phyloP scores from a whole-genome alignment of 2,888 invertebrate genomes.

The Eupithecia dodoneata region DNA sequence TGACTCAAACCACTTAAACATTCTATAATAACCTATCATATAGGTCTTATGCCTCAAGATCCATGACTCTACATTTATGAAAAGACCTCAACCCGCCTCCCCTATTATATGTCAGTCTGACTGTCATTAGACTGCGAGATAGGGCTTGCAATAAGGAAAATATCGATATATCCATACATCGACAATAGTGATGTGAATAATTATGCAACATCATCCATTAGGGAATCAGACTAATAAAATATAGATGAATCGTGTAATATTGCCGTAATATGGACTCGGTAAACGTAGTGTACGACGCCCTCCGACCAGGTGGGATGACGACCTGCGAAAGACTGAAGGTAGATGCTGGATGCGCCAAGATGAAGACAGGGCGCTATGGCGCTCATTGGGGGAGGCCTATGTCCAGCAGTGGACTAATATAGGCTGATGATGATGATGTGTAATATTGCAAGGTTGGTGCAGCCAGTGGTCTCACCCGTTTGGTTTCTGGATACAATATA shows the following conservation, averaged over 20 bases:
- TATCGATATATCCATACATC: conserved; percentile 31
- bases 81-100: conserved; percentile 22
- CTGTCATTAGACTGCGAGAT: conserved; percentile 37
- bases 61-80: conserved; percentile 26
- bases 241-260: not conserved
- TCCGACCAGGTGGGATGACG: too few relatives aligned
- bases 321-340: too few relatives aligned
- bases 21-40: conserved; percentile 3
- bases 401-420: too few relatives aligned
- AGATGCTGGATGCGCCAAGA: too few relatives aligned
- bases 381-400: too few relatives aligned
- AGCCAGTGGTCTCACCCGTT: too few relatives aligned
- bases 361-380: too few relatives aligned
- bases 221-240: conserved; percentile 13
- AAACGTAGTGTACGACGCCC: too few relatives aligned
- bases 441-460: not conserved
- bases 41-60: conserved; percentile 14
- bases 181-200: conserved; percentile 20
- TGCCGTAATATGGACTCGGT: too few relatives aligned
- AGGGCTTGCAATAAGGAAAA: conserved; percentile 40
- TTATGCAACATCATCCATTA: conserved; percentile 24
- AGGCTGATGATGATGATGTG: too few relatives aligned
- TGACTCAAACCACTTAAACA: conserved; percentile 9
- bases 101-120: conserved; percentile 35
- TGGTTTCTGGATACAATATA: too few relatives aligned